These are phyloP conservation scores for cat (Felis catus) DNA, from an alignment of 2,113 vertebrate genomes.

Conservation along the genomic window DNA sequence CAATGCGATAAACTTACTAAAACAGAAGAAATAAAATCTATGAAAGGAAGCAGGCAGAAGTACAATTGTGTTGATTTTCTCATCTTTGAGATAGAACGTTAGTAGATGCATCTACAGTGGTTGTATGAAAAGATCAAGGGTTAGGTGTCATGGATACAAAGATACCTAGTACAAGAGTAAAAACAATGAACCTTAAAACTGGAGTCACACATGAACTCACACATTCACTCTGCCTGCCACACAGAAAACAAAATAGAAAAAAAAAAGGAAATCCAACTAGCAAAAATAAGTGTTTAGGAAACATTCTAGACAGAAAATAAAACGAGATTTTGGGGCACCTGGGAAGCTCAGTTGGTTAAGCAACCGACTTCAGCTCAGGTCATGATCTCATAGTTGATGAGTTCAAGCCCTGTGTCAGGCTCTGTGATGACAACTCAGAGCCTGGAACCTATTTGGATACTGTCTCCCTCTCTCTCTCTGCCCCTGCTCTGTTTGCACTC, in stretches of 20 bases:
- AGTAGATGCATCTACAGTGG: not conserved
- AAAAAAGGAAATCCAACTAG: not conserved
- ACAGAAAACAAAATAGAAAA: not conserved
- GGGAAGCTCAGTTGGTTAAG: too few relatives aligned
- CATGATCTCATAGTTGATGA: too few relatives aligned
- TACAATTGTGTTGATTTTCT: not conserved
- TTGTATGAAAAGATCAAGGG: not conserved
- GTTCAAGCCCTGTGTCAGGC: too few relatives aligned
- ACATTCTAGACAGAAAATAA: not conserved
- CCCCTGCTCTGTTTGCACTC: too few relatives aligned
- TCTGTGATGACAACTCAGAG: too few relatives aligned
- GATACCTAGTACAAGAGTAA: not conserved
- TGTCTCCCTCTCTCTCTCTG: too few relatives aligned
- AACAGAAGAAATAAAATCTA: not conserved
- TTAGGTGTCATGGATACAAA: not conserved
- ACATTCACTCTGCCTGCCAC: not conserved
- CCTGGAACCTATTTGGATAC: too few relatives aligned
- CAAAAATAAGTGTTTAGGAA: not conserved
- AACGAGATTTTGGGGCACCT: not conserved
- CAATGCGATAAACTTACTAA: not conserved
- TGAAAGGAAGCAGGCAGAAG: not conserved
- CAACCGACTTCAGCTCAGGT: too few relatives aligned
- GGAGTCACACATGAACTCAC: not conserved
- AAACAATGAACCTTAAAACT: not conserved
- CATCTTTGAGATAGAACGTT: not conserved